Evolutionary conservation across 2,113 vertebrate genomes (phyloP).

Genomic region (Balaenoptera acutorostrata): DNA sequence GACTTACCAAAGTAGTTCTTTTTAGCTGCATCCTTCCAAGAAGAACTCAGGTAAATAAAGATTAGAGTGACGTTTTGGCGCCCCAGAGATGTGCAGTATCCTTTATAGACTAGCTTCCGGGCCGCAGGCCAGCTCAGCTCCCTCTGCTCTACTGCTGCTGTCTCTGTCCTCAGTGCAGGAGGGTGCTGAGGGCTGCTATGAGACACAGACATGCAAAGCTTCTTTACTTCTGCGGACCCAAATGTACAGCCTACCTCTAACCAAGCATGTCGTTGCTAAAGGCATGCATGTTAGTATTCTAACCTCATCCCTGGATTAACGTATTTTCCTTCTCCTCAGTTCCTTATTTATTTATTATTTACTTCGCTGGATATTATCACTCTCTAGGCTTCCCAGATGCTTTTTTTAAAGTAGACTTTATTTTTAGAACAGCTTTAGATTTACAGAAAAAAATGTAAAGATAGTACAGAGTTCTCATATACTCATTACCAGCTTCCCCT

Average conservation of each 20-base stretch:
- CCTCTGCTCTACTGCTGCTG: neutral
- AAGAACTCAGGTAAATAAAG: neutral
- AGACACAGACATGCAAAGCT: neutral
- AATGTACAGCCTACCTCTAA: neutral
- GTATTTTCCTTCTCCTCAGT: neutral
- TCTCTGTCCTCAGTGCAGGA: neutral
- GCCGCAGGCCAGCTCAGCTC: neutral
- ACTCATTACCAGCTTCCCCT: neutral
- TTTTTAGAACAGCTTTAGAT: neutral
- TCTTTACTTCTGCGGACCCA: neutral
- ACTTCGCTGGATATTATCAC: neutral
- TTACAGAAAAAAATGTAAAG: neutral
- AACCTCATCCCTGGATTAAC: neutral
- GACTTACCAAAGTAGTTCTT: neutral
- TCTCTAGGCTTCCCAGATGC: neutral
- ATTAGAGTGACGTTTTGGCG: neutral
- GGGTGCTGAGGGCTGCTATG: neutral
- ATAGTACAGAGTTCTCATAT: neutral
- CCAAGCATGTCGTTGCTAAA: neutral
- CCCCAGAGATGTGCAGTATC: neutral
- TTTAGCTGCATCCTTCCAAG: neutral
- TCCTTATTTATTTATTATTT: neutral
- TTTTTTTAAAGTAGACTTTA: neutral
- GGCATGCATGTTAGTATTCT: neutral
- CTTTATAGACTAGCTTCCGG: neutral